phyloP scores from a whole-genome alignment of 1,140 invertebrate genomes.

The Rhizoglyphus robini region DNA sequence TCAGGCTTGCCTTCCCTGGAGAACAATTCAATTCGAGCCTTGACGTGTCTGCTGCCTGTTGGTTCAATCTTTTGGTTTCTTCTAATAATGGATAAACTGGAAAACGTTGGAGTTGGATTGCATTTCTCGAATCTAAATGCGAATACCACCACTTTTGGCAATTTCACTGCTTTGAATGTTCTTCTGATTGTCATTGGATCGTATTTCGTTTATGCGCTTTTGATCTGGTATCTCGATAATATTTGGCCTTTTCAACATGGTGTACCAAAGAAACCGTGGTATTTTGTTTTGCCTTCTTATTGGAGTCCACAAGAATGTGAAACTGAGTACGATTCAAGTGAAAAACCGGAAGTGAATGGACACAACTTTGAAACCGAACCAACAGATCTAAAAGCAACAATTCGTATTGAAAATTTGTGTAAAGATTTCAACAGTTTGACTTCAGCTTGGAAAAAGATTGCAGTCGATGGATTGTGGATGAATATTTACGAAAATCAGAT shows the following conservation, averaged over 20 bases:
- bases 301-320: constrained; percentile 33
- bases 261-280: constrained; percentile 37
- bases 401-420: constrained; percentile 22
- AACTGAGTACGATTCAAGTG: background rate
- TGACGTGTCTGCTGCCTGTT: constrained; percentile 12
- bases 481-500: constrained; percentile 68
- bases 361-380: constrained; percentile 28
- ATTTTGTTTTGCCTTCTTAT: constrained; percentile 34
- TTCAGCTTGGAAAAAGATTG: constrained; percentile 45
- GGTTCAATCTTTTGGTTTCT: constrained; percentile 15
- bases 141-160: constrained; percentile 31
- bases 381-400: constrained; percentile 28
- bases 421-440: background rate
- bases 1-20: no score
- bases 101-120: constrained; percentile 29
- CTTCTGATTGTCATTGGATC: constrained; percentile 22
- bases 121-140: constrained; percentile 19
- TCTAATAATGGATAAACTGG: constrained; percentile 15
- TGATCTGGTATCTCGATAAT: constrained; percentile 32
- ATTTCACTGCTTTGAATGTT: constrained; percentile 27
- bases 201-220: constrained; percentile 22
- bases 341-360: background rate
- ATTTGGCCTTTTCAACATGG: constrained; percentile 34
- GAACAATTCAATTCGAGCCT: background rate
- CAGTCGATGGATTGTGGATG: constrained; percentile 50